Conservation (phyloP, 1,140 invertebrate genomes). For the Drosophila yakuba region DNA sequence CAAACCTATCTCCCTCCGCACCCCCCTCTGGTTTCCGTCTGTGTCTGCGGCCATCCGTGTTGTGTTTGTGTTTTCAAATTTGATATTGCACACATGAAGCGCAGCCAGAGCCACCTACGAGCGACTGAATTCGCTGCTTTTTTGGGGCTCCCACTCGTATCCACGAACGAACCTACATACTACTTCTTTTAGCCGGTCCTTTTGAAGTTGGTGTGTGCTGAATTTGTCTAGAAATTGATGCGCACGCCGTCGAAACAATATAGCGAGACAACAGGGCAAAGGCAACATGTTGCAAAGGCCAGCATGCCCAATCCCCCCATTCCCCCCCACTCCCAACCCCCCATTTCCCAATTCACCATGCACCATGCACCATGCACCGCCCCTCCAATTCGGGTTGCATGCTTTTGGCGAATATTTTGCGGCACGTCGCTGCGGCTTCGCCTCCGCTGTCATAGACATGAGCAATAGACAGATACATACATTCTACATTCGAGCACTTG, state of each 20-base stretch:
- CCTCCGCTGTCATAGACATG: slow-evolving; percentile 59
- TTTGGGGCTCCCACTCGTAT: slow-evolving; percentile 15
- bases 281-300: slow-evolving; percentile 74
- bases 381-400: slow-evolving; percentile 50
- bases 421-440: slow-evolving; percentile 61
- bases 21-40: not conserved
- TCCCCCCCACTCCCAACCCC: not conserved
- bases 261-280: slow-evolving; percentile 45
- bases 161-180: not conserved
- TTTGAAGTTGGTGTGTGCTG: slow-evolving; percentile 51
- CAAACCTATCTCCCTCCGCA: not conserved
- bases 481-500: slow-evolving; percentile 23
- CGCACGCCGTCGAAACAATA: slow-evolving; percentile 67
- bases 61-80: slow-evolving; percentile 50
- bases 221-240: slow-evolving; percentile 79
- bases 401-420: slow-evolving; percentile 70
- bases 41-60: slow-evolving; percentile 20
- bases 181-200: slow-evolving; percentile 2
- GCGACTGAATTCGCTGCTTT: not conserved
- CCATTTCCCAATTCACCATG: no score
- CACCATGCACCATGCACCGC: not conserved
- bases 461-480: slow-evolving; percentile 49
- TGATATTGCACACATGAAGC: slow-evolving; percentile 70
- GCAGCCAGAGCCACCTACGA: slow-evolving; percentile 32
- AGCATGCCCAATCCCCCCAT: not conserved